Conservation (phyloP, 2,888 invertebrate genomes). For the Synergus japonicus region DNA sequence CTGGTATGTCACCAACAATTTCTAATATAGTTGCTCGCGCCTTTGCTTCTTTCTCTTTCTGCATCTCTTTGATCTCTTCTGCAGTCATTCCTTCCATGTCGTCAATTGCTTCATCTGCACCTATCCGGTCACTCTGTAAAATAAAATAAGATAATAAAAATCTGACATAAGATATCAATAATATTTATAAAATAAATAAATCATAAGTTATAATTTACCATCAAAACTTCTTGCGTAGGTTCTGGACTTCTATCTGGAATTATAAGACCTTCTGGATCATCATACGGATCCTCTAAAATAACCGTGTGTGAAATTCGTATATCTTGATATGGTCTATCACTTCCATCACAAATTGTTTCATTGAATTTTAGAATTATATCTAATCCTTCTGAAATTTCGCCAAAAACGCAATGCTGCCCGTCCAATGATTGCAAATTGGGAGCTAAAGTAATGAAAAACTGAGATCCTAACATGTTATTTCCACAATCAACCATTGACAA, state of each 20-base stretch:
- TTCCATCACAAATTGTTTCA: constrained; percentile 94
- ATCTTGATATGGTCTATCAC: constrained; percentile 94
- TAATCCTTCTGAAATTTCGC: constrained; percentile 94
- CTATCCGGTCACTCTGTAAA: constrained; percentile 88
- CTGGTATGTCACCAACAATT: constrained; percentile 98
- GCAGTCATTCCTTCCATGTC: constrained; percentile 91
- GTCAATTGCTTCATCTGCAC: constrained; percentile 95
- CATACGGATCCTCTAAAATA: constrained; percentile 96
- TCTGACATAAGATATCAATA: no score
- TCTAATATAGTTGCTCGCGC: constrained; percentile 98
- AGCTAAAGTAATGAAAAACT: constrained; percentile 96
- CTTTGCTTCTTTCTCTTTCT: constrained; percentile 94
- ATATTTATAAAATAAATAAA: no score
- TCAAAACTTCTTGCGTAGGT: constrained; percentile 88
- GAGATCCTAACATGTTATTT: constrained; percentile 86
- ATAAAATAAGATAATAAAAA: neutral
- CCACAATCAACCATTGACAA: constrained; percentile 97
- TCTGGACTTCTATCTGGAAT: constrained; percentile 93
- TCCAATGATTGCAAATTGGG: constrained; percentile 94
- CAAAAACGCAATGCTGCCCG: constrained; percentile 95
- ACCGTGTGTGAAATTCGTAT: constrained; percentile 98
- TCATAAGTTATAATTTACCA: constrained; percentile 60
- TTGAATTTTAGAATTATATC: constrained; percentile 93
- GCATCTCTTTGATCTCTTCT: constrained; percentile 91
- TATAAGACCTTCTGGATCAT: constrained; percentile 88